phyloP scores from a whole-genome alignment of 1,140 invertebrate species.

The Brachionus calyciflorus region DNA sequence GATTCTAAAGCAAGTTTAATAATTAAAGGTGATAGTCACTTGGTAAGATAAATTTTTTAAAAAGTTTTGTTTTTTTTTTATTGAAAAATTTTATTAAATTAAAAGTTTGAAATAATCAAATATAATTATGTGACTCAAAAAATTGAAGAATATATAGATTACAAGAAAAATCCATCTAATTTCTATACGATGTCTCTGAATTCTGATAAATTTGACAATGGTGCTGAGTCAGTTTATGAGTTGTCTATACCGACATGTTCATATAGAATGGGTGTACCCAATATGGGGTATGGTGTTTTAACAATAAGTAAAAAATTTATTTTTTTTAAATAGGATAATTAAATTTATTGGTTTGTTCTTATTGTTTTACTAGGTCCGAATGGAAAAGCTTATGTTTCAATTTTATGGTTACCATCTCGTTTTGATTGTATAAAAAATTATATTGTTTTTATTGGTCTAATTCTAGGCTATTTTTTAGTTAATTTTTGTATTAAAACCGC shows the following conservation, averaged over 20 bases:
- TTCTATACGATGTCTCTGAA: slow-evolving; percentile 52
- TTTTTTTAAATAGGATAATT: slow-evolving; percentile 48
- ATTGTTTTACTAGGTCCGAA: slow-evolving; percentile 36
- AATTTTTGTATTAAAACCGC: not conserved
- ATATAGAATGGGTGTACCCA: slow-evolving; percentile 81
- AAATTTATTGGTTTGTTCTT: slow-evolving; percentile 47
- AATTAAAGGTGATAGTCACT: slow-evolving; percentile 42
- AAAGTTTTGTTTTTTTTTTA: too few relatives aligned
- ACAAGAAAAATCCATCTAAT: slow-evolving; percentile 72
- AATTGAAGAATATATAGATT: not conserved
- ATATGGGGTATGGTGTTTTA: slow-evolving; percentile 79
- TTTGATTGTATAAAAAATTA: slow-evolving; percentile 51
- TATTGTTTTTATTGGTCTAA: not conserved
- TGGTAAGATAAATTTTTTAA: not conserved
- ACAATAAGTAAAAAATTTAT: slow-evolving; percentile 69
- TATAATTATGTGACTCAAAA: not conserved
- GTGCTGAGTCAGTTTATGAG: slow-evolving; percentile 67
- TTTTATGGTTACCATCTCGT: slow-evolving; percentile 53
- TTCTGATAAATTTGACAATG: slow-evolving; percentile 48
- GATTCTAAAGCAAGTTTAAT: not conserved
- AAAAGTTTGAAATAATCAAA: slow-evolving; percentile 17
- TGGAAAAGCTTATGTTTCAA: slow-evolving; percentile 51
- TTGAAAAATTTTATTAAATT: too few relatives aligned
- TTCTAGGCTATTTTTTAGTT: not conserved
- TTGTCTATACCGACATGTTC: slow-evolving; percentile 86